Evolutionary conservation across 1,140 invertebrate species (phyloP).

Genomic region (Ditylenchus dipsaci): DNA sequence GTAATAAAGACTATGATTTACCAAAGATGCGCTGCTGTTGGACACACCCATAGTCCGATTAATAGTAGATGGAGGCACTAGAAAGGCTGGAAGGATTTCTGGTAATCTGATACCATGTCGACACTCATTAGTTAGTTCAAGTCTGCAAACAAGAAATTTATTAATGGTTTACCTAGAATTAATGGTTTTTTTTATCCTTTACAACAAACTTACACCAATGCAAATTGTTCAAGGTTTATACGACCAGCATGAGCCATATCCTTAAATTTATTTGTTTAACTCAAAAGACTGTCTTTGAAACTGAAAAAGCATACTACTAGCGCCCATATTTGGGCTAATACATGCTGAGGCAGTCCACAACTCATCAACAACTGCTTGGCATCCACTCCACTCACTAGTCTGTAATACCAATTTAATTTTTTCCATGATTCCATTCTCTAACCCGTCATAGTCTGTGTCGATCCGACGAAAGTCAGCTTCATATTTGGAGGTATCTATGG

Average conservation of each 20-base stretch:
- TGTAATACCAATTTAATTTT: not conserved
- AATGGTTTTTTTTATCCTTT: no score
- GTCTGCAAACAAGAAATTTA: slow-evolving; percentile 3
- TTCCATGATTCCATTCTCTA: not conserved
- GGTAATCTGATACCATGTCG: not conserved
- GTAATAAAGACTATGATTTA: not conserved
- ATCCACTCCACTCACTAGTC: not conserved
- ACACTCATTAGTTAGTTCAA: slow-evolving; percentile 17
- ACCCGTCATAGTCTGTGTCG: slow-evolving; percentile 84
- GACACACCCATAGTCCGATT: not conserved
- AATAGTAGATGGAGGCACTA: slow-evolving; percentile 1
- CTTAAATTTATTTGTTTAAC: no score
- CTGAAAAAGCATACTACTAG: slow-evolving; percentile 44
- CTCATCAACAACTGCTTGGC: slow-evolving; percentile 60
- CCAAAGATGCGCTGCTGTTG: not conserved
- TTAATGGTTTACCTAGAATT: no score
- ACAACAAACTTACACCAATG: slow-evolving; percentile 13
- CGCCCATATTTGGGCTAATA: slow-evolving; percentile 91
- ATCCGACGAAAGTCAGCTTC: slow-evolving; percentile 80
- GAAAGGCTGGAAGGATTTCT: not conserved
- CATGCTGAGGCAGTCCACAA: slow-evolving; percentile 78
- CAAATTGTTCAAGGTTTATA: slow-evolving; percentile 88
- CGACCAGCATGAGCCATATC: slow-evolving; percentile 65
- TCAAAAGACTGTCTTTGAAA: no score
- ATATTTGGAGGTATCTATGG: slow-evolving; percentile 17